Conservation (phyloP, 1,140 invertebrate species). For the Wiebesia pumilae region DNA sequence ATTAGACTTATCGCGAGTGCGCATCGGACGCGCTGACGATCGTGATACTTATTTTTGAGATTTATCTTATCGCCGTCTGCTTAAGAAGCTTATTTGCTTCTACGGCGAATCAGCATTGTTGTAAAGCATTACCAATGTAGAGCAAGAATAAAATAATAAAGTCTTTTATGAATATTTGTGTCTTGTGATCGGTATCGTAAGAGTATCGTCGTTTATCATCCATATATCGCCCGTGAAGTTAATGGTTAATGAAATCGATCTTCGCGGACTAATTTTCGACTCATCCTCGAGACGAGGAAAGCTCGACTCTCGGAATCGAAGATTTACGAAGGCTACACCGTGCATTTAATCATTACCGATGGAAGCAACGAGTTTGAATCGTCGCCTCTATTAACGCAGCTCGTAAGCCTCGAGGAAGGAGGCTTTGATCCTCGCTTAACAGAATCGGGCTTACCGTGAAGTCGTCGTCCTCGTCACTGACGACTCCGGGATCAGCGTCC, state of each 20-base stretch:
- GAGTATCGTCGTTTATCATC: not conserved
- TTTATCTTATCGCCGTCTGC: not conserved
- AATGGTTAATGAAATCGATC: too few species aligned
- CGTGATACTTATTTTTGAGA: not conserved
- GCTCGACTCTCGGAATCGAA: too few species aligned
- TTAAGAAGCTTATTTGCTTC: not conserved
- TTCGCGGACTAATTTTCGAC: too few species aligned
- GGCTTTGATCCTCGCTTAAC: too few species aligned
- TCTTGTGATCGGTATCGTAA: not conserved
- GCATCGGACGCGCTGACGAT: not conserved
- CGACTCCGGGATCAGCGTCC: slow-evolving; percentile 91
- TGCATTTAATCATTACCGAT: too few species aligned
- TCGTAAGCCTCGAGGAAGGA: too few species aligned
- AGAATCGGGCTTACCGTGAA: slow-evolving; percentile 78
- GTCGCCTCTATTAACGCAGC: too few species aligned
- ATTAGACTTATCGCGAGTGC: not conserved
- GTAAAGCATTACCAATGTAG: not conserved
- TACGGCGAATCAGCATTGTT: not conserved
- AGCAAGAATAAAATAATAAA: not conserved
- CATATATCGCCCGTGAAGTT: too few species aligned
- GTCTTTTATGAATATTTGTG: not conserved
- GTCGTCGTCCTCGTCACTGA: slow-evolving; percentile 92
- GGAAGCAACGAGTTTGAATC: too few species aligned
- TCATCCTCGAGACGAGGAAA: too few species aligned
- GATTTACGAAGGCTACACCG: too few species aligned